Conservation (phyloP, 2,797 vertebrate species). For the Nasua narica region DNA sequence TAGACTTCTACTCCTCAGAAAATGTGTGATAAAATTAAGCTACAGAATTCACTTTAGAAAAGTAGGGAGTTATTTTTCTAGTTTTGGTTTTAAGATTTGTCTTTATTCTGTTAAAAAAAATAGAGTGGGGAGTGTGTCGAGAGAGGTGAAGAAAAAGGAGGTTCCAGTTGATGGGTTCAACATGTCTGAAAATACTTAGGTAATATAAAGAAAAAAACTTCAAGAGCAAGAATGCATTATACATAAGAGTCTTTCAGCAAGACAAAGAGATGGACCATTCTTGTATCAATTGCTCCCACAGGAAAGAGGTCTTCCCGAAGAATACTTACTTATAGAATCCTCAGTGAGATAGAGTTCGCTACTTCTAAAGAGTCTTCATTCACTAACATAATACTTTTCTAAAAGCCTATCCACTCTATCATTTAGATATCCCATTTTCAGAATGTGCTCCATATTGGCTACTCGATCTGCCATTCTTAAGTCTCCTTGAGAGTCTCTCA, state of each 20-base stretch:
- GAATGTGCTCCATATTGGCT: constrained; percentile 90
- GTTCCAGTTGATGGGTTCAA: neutral
- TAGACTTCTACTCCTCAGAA: neutral
- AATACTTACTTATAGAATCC: constrained; percentile 87
- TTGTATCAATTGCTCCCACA: constrained; percentile 58
- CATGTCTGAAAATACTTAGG: neutral
- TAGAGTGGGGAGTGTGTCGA: neutral
- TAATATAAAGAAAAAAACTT: neutral
- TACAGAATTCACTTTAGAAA: constrained; percentile 8
- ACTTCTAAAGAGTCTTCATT: constrained; percentile 92
- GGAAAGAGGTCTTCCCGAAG: constrained; percentile 59
- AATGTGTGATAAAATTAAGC: neutral
- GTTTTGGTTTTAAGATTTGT: neutral
- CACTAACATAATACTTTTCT: constrained; percentile 91
- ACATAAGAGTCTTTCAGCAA: neutral
- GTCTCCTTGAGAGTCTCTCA: constrained; percentile 91
- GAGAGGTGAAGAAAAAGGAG: neutral
- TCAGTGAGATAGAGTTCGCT: constrained; percentile 92
- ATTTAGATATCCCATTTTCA: constrained; percentile 93
- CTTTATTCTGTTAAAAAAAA: neutral
- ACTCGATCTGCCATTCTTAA: constrained; percentile 91
- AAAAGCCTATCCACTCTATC: constrained; percentile 90
- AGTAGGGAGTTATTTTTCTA: neutral
- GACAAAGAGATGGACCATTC: neutral
- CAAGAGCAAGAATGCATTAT: neutral